These are phyloP conservation scores for Catagonus wagneri DNA, from an alignment of 2,113 vertebrate species.

Conservation along the genomic window DNA sequence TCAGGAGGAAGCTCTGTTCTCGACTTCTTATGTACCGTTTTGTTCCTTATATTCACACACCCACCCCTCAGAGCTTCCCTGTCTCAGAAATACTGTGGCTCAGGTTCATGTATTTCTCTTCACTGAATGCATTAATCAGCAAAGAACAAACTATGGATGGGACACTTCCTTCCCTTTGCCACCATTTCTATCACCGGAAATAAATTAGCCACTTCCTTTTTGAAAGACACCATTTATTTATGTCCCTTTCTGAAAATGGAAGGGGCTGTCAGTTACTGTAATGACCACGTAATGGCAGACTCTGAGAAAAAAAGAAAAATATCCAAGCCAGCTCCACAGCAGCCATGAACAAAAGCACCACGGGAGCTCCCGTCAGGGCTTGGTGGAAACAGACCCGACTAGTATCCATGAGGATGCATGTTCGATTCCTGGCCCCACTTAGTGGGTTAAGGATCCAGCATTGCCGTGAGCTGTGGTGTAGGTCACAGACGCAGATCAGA, in stretches of 20 bases:
- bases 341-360: not conserved
- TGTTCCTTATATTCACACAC: not conserved
- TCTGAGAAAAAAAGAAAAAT: not conserved
- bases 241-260: conserved; percentile 42
- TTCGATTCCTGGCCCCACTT: too few relatives aligned
- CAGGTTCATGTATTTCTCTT: not conserved
- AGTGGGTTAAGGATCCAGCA: too few relatives aligned
- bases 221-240: conserved; percentile 52
- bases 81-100: not conserved
- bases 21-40: not conserved
- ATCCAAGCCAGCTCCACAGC: not conserved
- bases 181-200: conserved; percentile 57
- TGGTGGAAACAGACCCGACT: too few relatives aligned
- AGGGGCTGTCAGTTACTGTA: not conserved
- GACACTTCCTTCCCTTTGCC: conserved; percentile 56
- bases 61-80: conserved; percentile 27
- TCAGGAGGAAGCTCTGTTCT: not conserved
- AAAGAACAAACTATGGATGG: not conserved
- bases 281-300: not conserved
- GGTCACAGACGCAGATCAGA: too few relatives aligned
- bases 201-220: conserved; percentile 65
- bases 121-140: conserved; percentile 38
- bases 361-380: too few relatives aligned
- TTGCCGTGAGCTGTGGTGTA: too few relatives aligned
- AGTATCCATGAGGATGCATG: too few relatives aligned